Base-by-base conservation (phyloP, 2,113 vertebrate species). In the Rhinopomastus cyanomelas region DNA sequence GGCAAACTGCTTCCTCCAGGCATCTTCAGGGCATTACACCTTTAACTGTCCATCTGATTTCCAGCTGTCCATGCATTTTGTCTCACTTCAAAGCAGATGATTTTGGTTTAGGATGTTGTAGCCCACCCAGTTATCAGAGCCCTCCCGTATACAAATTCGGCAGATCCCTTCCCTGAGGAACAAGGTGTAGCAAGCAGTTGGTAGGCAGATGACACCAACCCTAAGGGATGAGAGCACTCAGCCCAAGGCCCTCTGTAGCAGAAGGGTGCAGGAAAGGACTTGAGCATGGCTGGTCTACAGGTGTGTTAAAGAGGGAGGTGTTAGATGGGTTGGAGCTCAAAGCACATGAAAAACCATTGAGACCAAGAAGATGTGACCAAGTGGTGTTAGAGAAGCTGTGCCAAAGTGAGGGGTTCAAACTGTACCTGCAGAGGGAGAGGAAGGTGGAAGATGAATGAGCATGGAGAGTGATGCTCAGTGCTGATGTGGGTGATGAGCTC, bases 41-140 rank as follows among this genome's bases (percentile, higher is more conserved):
- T 90, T 78, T 42, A 90, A 88, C 69, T 72, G 61, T n/a, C 83
- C 59, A 30, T 62, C 88, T 46, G 7, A 92, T 81, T 90, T 88
- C 62, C 74, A 91, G 87, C 74, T 91, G 88, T 75, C 88, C 81
- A 3, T 55, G 52, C 17, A 37, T 78, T 79, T 92, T 75, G 18
- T 80, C 62, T 90, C 64, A 79, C 73, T 86, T 86, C 30, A 83
- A 80, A 39, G 73, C 81, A 90, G 29, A 85, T 37, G 83, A 30
- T 34, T 94, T 84, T 79, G 18, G 23, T 86, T 93, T 81, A 61
- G 57, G 77, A 30, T 49, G 44, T 44, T 92, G 81, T 51, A 62
- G 37, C 48, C 48, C 62, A 55, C 42, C 14, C 23, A 68, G 73
- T 68, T 85, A 86, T 49, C 69, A 67, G 49, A 87, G 9, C 32